These are phyloP conservation scores for Drosophila niveifrons DNA, from an alignment of 2,888 invertebrate genomes.

Conservation along the genomic window DNA sequence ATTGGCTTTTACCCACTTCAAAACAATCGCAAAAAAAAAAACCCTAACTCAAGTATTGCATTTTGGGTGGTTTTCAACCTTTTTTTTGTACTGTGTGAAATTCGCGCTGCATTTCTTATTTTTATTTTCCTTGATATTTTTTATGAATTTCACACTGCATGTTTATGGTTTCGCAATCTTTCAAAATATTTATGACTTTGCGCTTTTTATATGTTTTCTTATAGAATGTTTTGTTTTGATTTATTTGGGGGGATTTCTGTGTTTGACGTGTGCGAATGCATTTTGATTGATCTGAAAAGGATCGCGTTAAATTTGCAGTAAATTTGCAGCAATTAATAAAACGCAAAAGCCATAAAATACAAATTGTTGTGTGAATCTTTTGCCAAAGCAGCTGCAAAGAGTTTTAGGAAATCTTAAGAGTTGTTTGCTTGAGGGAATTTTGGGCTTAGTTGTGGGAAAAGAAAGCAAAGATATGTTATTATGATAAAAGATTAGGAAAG, in stretches of 20 bases:
- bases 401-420: too few species aligned
- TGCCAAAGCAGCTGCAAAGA: constrained; percentile 30
- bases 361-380: constrained; percentile 38
- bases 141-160: constrained; percentile 78
- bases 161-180: constrained; percentile 72
- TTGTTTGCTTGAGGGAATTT: neutral
- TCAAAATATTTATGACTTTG: constrained; percentile 75
- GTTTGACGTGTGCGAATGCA: constrained; percentile 49
- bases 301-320: constrained; percentile 46
- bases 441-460: constrained; percentile 4
- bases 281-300: constrained; percentile 70
- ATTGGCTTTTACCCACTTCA: constrained; percentile 64
- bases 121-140: constrained; percentile 43
- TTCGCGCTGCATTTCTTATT: constrained; percentile 52
- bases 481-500: too few species aligned
- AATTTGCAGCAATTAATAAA: constrained; percentile 74
- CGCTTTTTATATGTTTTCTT: constrained; percentile 59
- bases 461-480: too few species aligned
- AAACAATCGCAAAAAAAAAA: constrained; percentile 11
- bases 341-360: constrained; percentile 37
- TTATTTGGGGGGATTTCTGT: constrained; percentile 53
- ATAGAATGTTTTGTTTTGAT: constrained; percentile 56
- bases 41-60: constrained; percentile 14
- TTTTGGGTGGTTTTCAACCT: constrained; percentile 51
- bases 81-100: constrained; percentile 63